These are phyloP conservation scores for Nycticorax nycticorax DNA, from an alignment of 2,113 vertebrate genomes.

Conservation along the genomic window DNA sequence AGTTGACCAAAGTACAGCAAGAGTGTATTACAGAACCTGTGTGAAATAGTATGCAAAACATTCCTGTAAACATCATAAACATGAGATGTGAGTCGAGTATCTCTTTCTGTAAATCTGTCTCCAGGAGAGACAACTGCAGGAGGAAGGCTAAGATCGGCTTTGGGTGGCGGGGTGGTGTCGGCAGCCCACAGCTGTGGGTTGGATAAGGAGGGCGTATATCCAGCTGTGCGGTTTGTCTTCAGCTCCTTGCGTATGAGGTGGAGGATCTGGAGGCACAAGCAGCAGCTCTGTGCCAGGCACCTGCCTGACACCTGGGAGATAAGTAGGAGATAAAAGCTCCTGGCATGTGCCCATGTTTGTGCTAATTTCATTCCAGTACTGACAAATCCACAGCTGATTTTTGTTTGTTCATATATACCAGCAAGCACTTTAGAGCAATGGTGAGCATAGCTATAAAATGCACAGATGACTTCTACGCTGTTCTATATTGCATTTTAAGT, in stretches of 20 bases:
- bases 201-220: not conserved
- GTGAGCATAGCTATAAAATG: not conserved
- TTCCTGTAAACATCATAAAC: not conserved
- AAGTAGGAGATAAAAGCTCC: not conserved
- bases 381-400: not conserved
- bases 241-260: not conserved
- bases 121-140: not conserved
- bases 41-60: not conserved
- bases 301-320: not conserved
- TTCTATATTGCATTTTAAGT: not conserved
- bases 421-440: not conserved
- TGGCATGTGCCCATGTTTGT: not conserved
- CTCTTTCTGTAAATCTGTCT: not conserved
- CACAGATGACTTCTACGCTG: not conserved
- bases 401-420: not conserved
- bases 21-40: not conserved
- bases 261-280: not conserved
- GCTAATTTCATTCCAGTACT: not conserved
- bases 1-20: not conserved
- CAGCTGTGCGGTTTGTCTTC: not conserved
- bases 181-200: fast-evolving
- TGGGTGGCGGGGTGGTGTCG: not conserved
- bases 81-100: not conserved
- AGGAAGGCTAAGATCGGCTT: not conserved
- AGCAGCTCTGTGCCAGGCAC: not conserved